These are phyloP conservation scores for Meriones psammophilus DNA, from an alignment of 2,797 vertebrate species.

Conservation along the genomic window DNA sequence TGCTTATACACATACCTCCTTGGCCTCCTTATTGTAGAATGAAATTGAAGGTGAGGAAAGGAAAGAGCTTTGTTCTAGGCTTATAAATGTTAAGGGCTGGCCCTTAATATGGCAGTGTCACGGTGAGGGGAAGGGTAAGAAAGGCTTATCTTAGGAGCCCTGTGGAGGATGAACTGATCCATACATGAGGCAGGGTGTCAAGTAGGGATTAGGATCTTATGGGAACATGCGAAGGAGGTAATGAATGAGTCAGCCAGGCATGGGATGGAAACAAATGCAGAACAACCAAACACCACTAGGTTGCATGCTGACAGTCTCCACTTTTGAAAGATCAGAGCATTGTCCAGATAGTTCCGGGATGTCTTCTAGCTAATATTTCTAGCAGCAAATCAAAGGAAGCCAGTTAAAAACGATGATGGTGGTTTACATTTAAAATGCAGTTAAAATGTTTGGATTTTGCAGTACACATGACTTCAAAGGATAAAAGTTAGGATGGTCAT, in stretches of 20 bases:
- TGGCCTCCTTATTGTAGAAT: not conserved
- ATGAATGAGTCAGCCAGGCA: not conserved
- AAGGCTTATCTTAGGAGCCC: not conserved
- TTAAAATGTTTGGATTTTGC: not conserved
- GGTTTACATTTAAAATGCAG: not conserved
- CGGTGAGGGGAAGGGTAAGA: not conserved
- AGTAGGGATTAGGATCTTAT: not conserved
- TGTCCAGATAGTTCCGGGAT: not conserved
- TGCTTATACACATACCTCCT: not conserved
- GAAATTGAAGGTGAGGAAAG: not conserved
- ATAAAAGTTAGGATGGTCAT: not conserved
- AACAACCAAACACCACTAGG: not conserved
- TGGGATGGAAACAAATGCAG: not conserved
- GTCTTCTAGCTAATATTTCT: not conserved
- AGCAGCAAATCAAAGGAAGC: not conserved
- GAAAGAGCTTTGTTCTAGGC: not conserved
- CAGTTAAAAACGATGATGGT: not conserved
- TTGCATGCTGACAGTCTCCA: not conserved
- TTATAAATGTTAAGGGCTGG: not conserved
- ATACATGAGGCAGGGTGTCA: not conserved
- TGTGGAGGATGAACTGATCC: not conserved
- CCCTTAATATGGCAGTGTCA: too few relatives aligned
- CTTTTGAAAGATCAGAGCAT: conserved; percentile 43
- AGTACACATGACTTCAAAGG: not conserved
- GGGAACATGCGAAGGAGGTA: not conserved